These are phyloP conservation scores for Lasiurus borealis DNA, from an alignment of 2,113 vertebrate species.

Conservation along the genomic window DNA sequence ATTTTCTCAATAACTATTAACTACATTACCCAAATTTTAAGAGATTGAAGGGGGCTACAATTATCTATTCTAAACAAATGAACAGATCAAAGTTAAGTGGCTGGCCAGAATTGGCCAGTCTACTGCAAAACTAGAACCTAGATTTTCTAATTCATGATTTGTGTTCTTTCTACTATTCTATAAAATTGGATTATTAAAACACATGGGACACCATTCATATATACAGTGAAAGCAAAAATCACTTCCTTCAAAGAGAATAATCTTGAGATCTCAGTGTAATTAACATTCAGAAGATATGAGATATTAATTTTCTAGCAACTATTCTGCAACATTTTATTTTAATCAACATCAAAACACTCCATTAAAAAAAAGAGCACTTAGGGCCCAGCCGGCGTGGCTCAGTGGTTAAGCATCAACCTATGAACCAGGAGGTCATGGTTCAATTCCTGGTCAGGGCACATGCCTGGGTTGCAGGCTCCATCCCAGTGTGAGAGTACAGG, in stretches of 20 bases:
- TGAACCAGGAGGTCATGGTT: no score
- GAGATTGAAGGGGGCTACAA: no score
- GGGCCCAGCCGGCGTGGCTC: no score
- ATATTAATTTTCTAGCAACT: background rate
- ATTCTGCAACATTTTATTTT: background rate
- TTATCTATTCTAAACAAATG: constrained; percentile 29
- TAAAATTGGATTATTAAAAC: constrained; percentile 13
- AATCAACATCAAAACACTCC: constrained; percentile 36
- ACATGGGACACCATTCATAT: background rate
- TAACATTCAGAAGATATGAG: constrained; percentile 6
- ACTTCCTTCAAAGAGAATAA: constrained; percentile 1
- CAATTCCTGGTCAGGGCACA: no score
- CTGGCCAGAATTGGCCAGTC: background rate
- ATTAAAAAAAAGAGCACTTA: background rate
- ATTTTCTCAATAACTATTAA: constrained; percentile 46
- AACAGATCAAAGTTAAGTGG: constrained; percentile 23
- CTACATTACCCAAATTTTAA: background rate
- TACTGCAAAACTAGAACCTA: background rate
- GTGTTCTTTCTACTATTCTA: background rate
- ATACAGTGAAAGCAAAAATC: background rate
- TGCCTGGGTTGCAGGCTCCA: no score
- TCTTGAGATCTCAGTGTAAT: background rate
- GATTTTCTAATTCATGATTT: constrained; percentile 29
- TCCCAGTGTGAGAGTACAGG: no score
- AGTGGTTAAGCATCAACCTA: no score